Conservation (phyloP, 2,113 vertebrate species). For the Cyprinodon variegatus region DNA sequence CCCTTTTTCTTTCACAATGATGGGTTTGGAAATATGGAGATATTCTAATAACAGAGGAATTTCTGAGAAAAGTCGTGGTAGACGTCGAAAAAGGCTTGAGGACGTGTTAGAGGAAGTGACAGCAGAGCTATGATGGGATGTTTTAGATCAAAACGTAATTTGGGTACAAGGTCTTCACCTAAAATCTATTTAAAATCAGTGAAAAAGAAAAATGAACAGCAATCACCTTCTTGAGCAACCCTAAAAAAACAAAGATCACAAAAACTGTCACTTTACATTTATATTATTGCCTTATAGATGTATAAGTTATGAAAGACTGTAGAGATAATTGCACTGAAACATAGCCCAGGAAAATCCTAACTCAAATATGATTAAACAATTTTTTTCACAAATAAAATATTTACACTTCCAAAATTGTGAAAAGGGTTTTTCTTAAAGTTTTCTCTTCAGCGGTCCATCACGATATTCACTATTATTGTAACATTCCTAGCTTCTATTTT, state of each 20-base stretch:
- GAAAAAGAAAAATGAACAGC: not conserved
- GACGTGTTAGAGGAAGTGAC: too few relatives aligned
- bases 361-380: not conserved
- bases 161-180: not conserved
- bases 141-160: too few relatives aligned
- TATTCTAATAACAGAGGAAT: too few relatives aligned
- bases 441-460: not conserved
- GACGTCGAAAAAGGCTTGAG: too few relatives aligned
- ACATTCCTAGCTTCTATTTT: not conserved
- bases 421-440: conserved; percentile 10
- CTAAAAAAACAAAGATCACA: not conserved
- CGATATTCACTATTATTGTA: not conserved
- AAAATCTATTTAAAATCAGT: not conserved
- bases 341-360: not conserved
- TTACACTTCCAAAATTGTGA: not conserved
- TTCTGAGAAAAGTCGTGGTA: too few relatives aligned
- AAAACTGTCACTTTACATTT: not conserved
- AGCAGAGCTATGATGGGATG: too few relatives aligned
- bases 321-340: not conserved
- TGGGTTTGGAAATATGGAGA: too few relatives aligned
- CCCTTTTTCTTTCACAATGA: too few relatives aligned
- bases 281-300: not conserved
- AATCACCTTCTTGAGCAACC: not conserved
- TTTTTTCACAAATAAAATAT: not conserved
- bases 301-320: not conserved